Conservation (phyloP, 2,113 vertebrate genomes). For the Macaca nemestrina region DNA sequence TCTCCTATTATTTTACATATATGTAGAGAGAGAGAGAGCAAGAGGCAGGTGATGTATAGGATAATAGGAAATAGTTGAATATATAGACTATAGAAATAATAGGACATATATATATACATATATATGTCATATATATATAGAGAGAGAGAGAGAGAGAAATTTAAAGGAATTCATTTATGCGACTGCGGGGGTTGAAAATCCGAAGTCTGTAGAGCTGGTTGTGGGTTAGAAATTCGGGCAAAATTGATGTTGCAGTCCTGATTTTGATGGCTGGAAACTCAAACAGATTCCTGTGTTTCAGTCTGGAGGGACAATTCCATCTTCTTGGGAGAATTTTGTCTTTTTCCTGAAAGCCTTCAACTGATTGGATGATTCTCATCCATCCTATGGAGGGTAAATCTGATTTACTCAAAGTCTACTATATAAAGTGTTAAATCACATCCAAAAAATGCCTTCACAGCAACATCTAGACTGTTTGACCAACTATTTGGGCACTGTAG, state of each 20-base stretch:
- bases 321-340: neutral
- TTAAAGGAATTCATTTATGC: neutral
- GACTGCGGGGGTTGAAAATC: neutral
- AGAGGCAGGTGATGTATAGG: too few species aligned
- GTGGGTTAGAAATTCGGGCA: neutral
- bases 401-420: neutral
- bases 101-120: too few species aligned
- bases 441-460: neutral
- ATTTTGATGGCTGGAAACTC: neutral
- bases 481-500: neutral
- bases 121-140: too few species aligned
- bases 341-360: neutral
- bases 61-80: too few species aligned
- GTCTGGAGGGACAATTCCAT: neutral
- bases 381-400: neutral
- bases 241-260: neutral
- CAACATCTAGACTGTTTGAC: neutral
- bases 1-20: neutral
- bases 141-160: accelerated
- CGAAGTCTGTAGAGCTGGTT: neutral
- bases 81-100: too few species aligned
- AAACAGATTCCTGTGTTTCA: neutral
- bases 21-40: too few species aligned
- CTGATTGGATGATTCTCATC: neutral
- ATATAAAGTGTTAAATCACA: neutral